Conservation (phyloP, 2,888 invertebrate species). For the Callimorpha dominula region DNA sequence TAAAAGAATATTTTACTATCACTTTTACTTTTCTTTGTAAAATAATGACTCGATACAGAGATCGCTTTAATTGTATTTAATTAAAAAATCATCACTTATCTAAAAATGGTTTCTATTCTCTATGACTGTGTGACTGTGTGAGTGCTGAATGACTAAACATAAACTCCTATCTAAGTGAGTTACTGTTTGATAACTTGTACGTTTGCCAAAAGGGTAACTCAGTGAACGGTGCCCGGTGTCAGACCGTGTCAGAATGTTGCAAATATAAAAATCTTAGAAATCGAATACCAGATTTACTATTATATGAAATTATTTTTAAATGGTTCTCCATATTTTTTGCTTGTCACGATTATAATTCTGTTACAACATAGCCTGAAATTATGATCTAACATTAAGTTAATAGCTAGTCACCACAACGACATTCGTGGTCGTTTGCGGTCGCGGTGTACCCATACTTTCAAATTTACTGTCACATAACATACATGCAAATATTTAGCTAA, state of each 20-base stretch:
- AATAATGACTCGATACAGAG: slow-evolving; percentile 36
- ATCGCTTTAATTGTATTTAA: slow-evolving; percentile 41
- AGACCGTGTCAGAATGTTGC: no score
- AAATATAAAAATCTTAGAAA: no score
- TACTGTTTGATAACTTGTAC: not conserved
- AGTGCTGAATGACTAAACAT: not conserved
- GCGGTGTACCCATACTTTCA: slow-evolving; percentile 11
- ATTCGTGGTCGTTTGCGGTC: slow-evolving; percentile 1
- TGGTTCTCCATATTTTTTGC: not conserved
- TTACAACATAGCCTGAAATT: slow-evolving; percentile 2
- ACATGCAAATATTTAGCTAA: slow-evolving; percentile 4
- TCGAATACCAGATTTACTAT: no score
- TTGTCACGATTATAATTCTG: slow-evolving; percentile 6
- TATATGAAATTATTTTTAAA: not conserved
- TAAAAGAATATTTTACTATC: slow-evolving; percentile 32
- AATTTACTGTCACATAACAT: slow-evolving; percentile 15
- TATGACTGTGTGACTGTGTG: not conserved
- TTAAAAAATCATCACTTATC: slow-evolving; percentile 31
- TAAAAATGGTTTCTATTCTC: slow-evolving; percentile 24
- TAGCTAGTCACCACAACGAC: not conserved
- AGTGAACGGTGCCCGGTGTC: no score
- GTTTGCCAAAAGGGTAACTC: not conserved
- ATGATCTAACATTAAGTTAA: slow-evolving; percentile 2
- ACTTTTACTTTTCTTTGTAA: slow-evolving; percentile 41
- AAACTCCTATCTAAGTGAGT: not conserved